Evolutionary conservation across 2,888 invertebrate genomes (phyloP).

Genomic region (Stenodera caucasica): DNA sequence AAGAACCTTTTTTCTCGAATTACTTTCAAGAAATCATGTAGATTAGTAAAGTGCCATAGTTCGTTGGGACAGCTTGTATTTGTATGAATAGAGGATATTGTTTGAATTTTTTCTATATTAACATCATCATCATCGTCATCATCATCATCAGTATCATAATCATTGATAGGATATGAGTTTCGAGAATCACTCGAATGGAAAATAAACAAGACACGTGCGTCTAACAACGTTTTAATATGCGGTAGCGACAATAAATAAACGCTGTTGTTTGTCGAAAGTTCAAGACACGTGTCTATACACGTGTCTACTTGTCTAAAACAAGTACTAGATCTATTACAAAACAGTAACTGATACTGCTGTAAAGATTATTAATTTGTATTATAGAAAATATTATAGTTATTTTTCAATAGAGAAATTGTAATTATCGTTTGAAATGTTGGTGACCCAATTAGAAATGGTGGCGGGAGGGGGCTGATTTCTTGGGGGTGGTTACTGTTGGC

Average conservation of each 20-base stretch:
- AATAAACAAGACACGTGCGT: conserved; percentile 21
- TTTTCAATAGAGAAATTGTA: too few species aligned
- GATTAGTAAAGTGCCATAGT: too few species aligned
- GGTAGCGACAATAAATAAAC: conserved; percentile 24
- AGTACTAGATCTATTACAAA: not conserved
- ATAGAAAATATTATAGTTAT: too few species aligned
- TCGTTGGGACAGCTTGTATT: too few species aligned
- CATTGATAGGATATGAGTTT: not conserved
- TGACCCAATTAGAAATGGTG: conserved; percentile 27
- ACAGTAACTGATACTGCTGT: not conserved
- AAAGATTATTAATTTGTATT: not conserved
- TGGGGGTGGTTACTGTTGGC: conserved; percentile 21
- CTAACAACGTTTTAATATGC: conserved; percentile 23
- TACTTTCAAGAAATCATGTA: too few species aligned
- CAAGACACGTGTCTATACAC: conserved; percentile 26
- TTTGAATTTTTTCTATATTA: too few species aligned
- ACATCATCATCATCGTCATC: not conserved
- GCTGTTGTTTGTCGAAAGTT: conserved; percentile 23
- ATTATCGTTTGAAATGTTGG: conserved; percentile 2
- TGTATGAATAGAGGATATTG: too few species aligned
- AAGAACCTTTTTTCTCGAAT: too few species aligned
- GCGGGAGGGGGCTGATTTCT: conserved; percentile 21
- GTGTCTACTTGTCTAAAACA: conserved; percentile 13
- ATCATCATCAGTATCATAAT: not conserved
- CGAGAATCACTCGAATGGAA: not conserved